Evolutionary conservation across 1,140 invertebrate species (phyloP), one percentile per base, ranked within the genome.

Genomic region (Anoplophora glabripennis): DNA sequence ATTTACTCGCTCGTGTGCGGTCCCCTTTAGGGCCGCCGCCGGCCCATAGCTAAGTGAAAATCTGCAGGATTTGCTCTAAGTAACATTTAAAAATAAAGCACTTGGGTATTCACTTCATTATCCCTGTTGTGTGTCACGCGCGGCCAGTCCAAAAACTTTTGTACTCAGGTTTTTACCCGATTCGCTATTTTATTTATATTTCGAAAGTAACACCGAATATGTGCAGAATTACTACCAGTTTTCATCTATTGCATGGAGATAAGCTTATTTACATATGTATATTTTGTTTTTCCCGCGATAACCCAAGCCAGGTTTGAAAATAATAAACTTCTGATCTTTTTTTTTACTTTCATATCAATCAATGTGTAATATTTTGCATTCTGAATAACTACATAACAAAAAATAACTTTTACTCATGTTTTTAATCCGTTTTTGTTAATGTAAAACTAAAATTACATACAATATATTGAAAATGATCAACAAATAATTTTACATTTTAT

Each of bases 61-160:
- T 73, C 71, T 73, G 71, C 71, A 71, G 64, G 67, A 70, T 59
- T 66, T 64, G 59, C 64, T 62, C 58, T 71, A 67, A 68, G 64
- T 53, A 70, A 63, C 62, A 67, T 47, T 67, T 66, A 65, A 70
- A 68, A 69, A 68, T 69, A 72, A 73, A 73, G 71, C 71, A 73
- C 71, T 70, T 72, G 57, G 71, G 69, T 73, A 69, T 71, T 69
- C 71, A 53, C 70, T 72, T 72, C 71, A 73, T 68, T 63, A 69
- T 70, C 70, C 70, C 70, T 65, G 61, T 28, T 28, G 21, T 28
- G 21, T 61, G 63, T 69, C 62, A 66, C 62, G 64, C 60, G 63
- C 60, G 57, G 66, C 57, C 65, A 63, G 68, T 65, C 69, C 63
- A 55, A 64, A 70, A 71, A 69, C 63, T 49, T 72, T 73, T 73